These are phyloP conservation scores for Channa striata DNA, from an alignment of 2,797 vertebrate genomes.

Conservation along the genomic window DNA sequence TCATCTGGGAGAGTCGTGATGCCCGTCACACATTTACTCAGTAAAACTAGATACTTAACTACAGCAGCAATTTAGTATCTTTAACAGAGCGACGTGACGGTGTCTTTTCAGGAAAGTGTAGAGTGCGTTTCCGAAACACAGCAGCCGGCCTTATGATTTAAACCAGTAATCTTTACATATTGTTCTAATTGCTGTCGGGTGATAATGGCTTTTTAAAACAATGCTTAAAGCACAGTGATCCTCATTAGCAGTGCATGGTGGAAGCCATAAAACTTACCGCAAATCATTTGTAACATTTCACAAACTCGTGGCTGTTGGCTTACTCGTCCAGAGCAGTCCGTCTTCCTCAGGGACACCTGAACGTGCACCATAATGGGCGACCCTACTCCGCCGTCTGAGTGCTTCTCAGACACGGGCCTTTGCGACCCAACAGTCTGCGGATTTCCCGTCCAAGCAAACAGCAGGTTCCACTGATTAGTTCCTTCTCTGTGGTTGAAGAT, in stretches of 20 bases:
- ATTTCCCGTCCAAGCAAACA: not conserved
- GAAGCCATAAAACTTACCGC: not conserved
- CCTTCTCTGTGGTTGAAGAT: not conserved
- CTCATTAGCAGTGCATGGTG: not conserved
- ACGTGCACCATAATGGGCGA: slow-evolving; percentile 2
- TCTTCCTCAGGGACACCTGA: not conserved
- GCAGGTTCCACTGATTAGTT: slow-evolving; percentile 16
- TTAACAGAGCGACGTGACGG: no score
- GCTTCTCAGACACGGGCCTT: not conserved
- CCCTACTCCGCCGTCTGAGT: not conserved
- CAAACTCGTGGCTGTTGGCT: not conserved
- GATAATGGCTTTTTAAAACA: no score
- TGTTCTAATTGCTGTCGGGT: not conserved
- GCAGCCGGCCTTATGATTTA: no score
- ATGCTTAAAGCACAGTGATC: not conserved
- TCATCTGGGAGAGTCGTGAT: not conserved
- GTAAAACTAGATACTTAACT: not conserved
- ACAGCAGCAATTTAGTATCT: no score
- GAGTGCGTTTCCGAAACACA: no score
- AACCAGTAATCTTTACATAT: not conserved
- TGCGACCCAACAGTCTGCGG: not conserved
- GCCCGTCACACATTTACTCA: not conserved
- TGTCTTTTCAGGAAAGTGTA: no score
- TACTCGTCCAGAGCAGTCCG: not conserved
- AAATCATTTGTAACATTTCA: not conserved